phyloP scores from a whole-genome alignment of 2,797 vertebrate genomes.

The Muscicapa comitata region DNA sequence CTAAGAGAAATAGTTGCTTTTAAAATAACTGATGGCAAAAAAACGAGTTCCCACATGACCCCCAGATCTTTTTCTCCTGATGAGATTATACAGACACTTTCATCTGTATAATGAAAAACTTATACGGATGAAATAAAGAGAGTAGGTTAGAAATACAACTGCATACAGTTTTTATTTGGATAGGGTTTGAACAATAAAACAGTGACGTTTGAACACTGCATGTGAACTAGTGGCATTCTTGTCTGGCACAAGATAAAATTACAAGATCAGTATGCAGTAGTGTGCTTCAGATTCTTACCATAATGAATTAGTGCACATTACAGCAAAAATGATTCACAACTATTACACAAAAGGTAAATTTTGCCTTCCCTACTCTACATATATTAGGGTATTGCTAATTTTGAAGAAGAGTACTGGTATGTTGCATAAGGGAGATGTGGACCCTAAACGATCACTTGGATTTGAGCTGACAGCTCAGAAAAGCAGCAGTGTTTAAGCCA shows the following conservation, averaged over 20 bases:
- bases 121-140: background rate
- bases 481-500: background rate
- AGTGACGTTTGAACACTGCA: background rate
- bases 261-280: background rate
- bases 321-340: background rate
- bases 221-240: background rate
- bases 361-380: background rate
- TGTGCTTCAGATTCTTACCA: background rate
- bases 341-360: background rate
- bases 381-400: background rate
- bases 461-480: background rate
- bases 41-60: background rate
- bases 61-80: background rate
- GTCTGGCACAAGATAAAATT: background rate
- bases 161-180: background rate
- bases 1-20: slow-evolving; percentile 42
- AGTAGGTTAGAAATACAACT: slow-evolving; percentile 18
- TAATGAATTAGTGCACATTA: background rate
- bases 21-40: slow-evolving; percentile 24
- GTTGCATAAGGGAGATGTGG: background rate
- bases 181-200: background rate
- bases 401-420: background rate
- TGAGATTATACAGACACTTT: background rate
- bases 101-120: background rate
- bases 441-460: background rate